Evolutionary conservation across 2,888 invertebrate species (phyloP).

Genomic region (Metallyticus violacea): DNA sequence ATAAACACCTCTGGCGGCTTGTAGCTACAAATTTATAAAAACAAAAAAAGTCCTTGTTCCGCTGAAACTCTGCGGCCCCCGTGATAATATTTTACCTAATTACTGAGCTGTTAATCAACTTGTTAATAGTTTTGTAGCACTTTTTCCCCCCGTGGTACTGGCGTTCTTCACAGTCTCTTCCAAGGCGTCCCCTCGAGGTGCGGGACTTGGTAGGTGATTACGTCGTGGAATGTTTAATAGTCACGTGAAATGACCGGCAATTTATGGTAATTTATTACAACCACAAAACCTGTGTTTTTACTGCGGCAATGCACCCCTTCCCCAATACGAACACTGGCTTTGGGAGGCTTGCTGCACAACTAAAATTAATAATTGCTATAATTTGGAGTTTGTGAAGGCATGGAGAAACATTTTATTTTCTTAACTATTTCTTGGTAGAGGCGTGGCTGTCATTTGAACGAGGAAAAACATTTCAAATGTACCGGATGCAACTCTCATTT

Average conservation of each 20-base stretch:
- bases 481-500: neutral
- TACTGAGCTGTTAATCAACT: neutral
- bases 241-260: neutral
- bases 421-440: neutral
- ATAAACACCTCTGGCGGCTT: too few species aligned
- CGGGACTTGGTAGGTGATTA: too few species aligned
- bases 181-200: neutral
- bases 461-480: neutral
- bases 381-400: neutral
- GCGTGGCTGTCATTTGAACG: neutral
- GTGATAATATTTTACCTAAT: neutral
- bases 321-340: neutral
- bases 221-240: neutral
- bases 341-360: neutral
- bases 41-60: too few species aligned
- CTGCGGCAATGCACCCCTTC: neutral
- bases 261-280: neutral
- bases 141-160: neutral
- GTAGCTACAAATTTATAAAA: too few species aligned
- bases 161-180: too few species aligned
- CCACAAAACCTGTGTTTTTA: neutral
- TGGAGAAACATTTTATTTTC: neutral
- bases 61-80: too few species aligned
- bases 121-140: neutral
- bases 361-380: conserved; percentile 1